phyloP scores from a whole-genome alignment of 2,113 vertebrate genomes.

The Notarius lentiginosus region DNA sequence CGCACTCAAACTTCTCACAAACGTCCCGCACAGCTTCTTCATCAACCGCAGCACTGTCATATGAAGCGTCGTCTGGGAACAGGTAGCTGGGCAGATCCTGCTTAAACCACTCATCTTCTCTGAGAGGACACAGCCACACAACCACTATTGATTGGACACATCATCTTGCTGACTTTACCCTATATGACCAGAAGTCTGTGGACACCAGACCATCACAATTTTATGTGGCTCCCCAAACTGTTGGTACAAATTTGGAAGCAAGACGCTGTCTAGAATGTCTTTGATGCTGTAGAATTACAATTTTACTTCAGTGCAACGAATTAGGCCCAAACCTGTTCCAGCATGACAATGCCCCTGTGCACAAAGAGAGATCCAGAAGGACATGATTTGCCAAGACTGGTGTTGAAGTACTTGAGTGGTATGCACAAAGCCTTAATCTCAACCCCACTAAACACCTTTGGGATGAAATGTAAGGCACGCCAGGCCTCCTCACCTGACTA shows the following conservation, averaged over 20 bases:
- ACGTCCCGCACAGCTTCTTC: constrained; percentile 95
- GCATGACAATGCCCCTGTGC: no score
- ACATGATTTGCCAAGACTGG: not conserved
- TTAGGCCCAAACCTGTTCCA: no score
- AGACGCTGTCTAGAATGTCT: not conserved
- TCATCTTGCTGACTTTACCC: not conserved
- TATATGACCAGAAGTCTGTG: not conserved
- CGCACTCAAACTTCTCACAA: constrained; percentile 96
- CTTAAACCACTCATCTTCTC: constrained; percentile 98
- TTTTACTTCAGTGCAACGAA: not conserved
- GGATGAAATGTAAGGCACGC: not conserved
- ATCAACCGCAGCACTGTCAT: constrained; percentile 87
- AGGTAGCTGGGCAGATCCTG: constrained; percentile 93
- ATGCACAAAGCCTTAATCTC: not conserved
- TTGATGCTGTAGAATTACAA: not conserved
- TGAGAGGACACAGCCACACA: constrained; percentile 55
- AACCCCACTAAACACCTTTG: not conserved
- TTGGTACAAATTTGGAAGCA: not conserved
- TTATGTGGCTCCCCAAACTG: not conserved
- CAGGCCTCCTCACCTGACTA: not conserved
- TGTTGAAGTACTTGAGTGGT: not conserved
- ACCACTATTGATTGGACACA: no score
- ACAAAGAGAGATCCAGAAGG: not conserved
- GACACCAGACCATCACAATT: not conserved
- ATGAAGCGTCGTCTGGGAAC: constrained; percentile 95